Base-by-base conservation (phyloP, 1,140 invertebrate species). In the Phortica variegata region DNA sequence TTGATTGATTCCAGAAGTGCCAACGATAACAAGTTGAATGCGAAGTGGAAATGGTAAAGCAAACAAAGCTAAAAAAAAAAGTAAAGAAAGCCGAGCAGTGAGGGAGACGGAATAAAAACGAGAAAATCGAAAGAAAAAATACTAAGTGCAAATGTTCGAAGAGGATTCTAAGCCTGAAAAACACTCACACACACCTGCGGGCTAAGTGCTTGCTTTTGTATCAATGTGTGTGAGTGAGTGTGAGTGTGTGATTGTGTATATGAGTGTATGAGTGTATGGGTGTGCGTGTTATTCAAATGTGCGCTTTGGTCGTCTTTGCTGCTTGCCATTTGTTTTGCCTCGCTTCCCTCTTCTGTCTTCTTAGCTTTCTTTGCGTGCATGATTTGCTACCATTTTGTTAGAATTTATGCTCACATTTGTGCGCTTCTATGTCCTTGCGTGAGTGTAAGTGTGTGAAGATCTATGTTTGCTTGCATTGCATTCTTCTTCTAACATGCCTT, bases 1-100 rank as follows among this genome's bases (percentile, higher is more conserved):
- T 68, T 68, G 63, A 68, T 68, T 68, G 63, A 63, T 69, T 60
- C 52, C 60, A 68, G 57, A 63, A 68, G 63, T 68, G 63, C 23
- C 23, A 26, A 61, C 63, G 60, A 68, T 68, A 68, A 63, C 60
- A 63, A 63, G 60, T 65, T 32, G 56, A 63, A 54, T 61, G 54
- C 54, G 56, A 48, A 48, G 65, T 65, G 61, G 46, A 60, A 63
- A n/a, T n/a, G 23, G 10, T 6, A 26, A 26, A 55, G 61, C 61
- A 65, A 66, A 65, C 61, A n/a, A n/a, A 65, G 50, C 48, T 26
- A 26, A 10, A 26, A 10, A 5, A 26, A 26, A 26, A 49, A n/a
- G 18, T 19, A 37, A 44, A 40, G 49, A 29, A 47, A 39, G 18
- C 32, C 9, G 20, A 42, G 20, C 44, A 47, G 19, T 33, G 17